Base-by-base conservation (phyloP, 1,140 invertebrate genomes). In the Apocrypta bakeri region DNA sequence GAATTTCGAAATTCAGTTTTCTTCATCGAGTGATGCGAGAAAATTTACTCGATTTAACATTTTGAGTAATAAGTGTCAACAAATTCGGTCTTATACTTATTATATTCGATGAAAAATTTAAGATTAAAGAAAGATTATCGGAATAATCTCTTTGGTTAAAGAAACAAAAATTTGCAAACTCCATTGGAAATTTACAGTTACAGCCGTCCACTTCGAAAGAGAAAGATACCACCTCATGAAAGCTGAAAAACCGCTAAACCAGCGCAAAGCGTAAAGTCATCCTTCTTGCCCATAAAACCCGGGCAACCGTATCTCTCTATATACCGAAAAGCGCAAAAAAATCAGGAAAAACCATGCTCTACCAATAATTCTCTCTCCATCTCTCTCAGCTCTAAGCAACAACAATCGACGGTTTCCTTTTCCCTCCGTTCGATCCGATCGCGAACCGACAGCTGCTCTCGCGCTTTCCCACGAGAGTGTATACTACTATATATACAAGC, bases 391-490 rank as follows among this genome's bases (percentile, higher is more conserved):
- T 37, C 31, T n/a, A n/a, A n/a, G n/a, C 27, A 2, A 4, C 31
- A 21, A 33, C 71, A 63, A 75, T 27, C 61, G 73, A 9, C 73
- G 48, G 68, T 56, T 37, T 72, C 78, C 40, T 72, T 72, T 72
- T 72, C 78, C 68, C 31, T 33, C 29, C 37, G 0, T 14, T 64
- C 37, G 29, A 48, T 24, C 42, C 66, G 77, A 69, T 79, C 78
- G 68, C 31, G 40, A 40, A 7, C 42, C 48, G 78, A 56, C 78
- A 31, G 78, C 27, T 25, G 7, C 68, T 72, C 66, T 14, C 78
- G 72, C 69, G 48, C 79, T 81, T 81, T 74, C 71, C 79, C 79
- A 74, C 79, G 79, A 56, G 79, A 61, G 40, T 42, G 40, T 42
- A 42, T 42, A 42, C n/a, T 42, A 42, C 1, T 76, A 63, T 48